A percentile compares a stretch with the other conserved stretches of the same genome.
These are phyloP conservation scores for Cryptocephalus moraei DNA, from an alignment of 2,888 invertebrate genomes.

Conservation along the genomic window DNA sequence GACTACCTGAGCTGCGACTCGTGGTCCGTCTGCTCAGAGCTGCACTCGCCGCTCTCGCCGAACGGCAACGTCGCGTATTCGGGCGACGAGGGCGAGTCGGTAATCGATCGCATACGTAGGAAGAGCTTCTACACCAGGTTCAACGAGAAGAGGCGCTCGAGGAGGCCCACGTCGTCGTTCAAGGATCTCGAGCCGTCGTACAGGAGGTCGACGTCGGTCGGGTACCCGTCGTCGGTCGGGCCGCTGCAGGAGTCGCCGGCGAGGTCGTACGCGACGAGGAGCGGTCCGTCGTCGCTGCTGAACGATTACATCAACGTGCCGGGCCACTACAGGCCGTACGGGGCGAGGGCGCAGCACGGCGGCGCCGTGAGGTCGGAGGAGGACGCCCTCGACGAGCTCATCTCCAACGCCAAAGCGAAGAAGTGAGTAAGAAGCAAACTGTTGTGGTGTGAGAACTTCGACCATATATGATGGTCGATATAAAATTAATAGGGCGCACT, in stretches of 20 bases:
- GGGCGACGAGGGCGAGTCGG: slow-evolving; percentile 50
- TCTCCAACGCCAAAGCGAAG: slow-evolving; percentile 33
- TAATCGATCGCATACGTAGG: slow-evolving; percentile 75
- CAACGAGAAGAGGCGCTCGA: slow-evolving; percentile 68
- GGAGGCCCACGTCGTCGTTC: slow-evolving; percentile 45
- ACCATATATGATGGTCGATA: too few species aligned
- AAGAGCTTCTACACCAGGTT: slow-evolving; percentile 85
- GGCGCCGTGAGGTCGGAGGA: slow-evolving; percentile 26
- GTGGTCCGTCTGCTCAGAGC: slow-evolving; percentile 56
- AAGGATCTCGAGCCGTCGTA: slow-evolving; percentile 24
- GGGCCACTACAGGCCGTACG: slow-evolving; percentile 34
- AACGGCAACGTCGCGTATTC: slow-evolving; percentile 29
- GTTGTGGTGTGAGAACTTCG: too few species aligned
- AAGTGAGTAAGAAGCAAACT: too few species aligned
- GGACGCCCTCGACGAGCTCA: slow-evolving; percentile 27
- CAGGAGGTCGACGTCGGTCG: too few species aligned
- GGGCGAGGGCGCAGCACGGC: slow-evolving; percentile 21
- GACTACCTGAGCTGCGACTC: slow-evolving; percentile 48
- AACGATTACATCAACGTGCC: slow-evolving; percentile 35
- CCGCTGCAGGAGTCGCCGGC: not conserved
- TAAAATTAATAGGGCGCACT: too few species aligned
- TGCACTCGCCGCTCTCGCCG: slow-evolving; percentile 36
- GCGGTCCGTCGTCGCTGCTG: slow-evolving; percentile 23
- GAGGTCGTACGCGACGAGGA: slow-evolving; percentile 26
- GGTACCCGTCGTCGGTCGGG: not conserved